Conservation (phyloP, 2,113 vertebrate species). For the Suricata suricatta region DNA sequence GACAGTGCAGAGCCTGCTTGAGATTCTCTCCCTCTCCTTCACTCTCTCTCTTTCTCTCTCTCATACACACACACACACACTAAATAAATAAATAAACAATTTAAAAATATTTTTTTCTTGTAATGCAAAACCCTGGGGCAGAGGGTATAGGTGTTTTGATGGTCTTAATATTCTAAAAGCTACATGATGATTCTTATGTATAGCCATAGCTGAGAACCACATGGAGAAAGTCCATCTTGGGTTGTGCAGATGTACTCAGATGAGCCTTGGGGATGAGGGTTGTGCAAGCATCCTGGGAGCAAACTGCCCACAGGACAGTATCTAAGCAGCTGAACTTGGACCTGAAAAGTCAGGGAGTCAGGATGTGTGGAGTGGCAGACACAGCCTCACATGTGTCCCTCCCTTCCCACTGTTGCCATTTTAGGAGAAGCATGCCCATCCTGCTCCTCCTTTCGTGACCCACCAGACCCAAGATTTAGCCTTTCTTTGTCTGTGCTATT, state of each 20-base stretch:
- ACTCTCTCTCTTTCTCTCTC: too few relatives aligned
- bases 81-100: too few relatives aligned
- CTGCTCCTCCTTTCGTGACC: background rate
- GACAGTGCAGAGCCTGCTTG: too few relatives aligned
- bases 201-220: background rate
- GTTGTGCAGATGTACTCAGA: background rate
- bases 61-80: too few relatives aligned
- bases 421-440: background rate
- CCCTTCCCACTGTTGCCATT: too few relatives aligned
- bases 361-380: background rate
- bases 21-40: too few relatives aligned
- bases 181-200: background rate
- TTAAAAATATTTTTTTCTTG: background rate
- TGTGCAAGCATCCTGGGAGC: background rate
- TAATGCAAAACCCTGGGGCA: background rate
- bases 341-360: background rate
- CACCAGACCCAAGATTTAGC: background rate
- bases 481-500: background rate
- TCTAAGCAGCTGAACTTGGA: background rate
- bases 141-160: background rate
- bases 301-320: background rate
- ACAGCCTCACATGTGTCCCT: fast-evolving
- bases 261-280: background rate
- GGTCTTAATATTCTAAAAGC: background rate
- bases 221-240: background rate